A percentile compares a stretch with the other conserved stretches of the same genome.
phyloP scores from a whole-genome alignment of 2,797 vertebrate genomes.

The Rhinatrema bivittatum region DNA sequence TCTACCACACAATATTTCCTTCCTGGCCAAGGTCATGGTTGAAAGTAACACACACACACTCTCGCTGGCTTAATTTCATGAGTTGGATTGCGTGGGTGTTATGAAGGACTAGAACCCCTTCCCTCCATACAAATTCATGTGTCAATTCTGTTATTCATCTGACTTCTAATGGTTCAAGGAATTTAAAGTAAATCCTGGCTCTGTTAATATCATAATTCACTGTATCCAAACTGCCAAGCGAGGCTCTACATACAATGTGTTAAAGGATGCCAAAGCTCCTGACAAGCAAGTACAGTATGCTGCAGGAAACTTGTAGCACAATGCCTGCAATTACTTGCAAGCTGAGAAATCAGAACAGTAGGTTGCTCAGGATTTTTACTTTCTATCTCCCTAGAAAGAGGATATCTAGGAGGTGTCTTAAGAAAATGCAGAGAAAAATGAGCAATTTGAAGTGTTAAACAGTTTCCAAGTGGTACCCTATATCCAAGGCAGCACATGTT shows the following conservation, averaged over 20 bases:
- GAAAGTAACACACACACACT: too few species aligned
- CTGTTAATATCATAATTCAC: conserved; percentile 10
- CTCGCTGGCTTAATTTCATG: too few species aligned
- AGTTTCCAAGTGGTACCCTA: conserved; percentile 24
- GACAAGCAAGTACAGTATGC: neutral
- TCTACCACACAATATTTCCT: too few species aligned
- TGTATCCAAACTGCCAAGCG: conserved; percentile 10
- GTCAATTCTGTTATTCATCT: too few species aligned
- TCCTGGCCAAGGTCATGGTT: too few species aligned
- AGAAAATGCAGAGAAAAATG: conserved; percentile 16
- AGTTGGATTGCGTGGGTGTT: too few species aligned
- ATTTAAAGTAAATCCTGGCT: too few species aligned
- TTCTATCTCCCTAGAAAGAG: conserved; percentile 15
- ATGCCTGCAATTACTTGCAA: neutral
- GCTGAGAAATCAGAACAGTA: conserved; percentile 6
- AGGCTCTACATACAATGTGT: conserved; percentile 13
- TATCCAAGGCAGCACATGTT: conserved; percentile 22
- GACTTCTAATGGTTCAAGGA: too few species aligned
- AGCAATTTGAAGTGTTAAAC: conserved; percentile 24
- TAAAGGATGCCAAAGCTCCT: conserved; percentile 18
- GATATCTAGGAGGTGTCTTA: conserved; percentile 4
- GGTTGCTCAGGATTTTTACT: conserved; percentile 5
- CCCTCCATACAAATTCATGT: too few species aligned
- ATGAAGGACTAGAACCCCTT: too few species aligned
- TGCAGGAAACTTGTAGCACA: neutral